Base-by-base conservation (phyloP, 1,140 invertebrate species). In the Drosophila neocordata region DNA sequence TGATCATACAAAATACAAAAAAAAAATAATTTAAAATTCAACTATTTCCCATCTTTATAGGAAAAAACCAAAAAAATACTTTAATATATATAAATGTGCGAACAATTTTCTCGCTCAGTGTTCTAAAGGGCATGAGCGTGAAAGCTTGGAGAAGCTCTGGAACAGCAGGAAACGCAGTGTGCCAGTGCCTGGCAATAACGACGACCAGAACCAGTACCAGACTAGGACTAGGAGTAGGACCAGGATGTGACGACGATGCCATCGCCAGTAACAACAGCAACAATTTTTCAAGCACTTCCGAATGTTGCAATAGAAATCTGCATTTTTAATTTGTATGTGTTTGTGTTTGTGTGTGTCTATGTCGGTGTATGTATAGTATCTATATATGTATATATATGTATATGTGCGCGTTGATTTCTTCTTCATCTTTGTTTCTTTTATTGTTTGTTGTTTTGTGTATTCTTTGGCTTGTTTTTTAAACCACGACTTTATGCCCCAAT, bases 231-330 rank as follows among this genome's bases (percentile, higher is more conserved):
- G 24, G 61, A 62, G 18, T 31, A 20, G 38, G 22, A 27, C 65
- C 24, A 60, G 59, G 61, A 65, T 22, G 61, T 18, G 53, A 56
- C 69, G 38, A 31, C 63, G 37, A 34, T 62, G 56, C 15, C 75
- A 74, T 56, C 73, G 65, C 48, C 53, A 70, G 13, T 73, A 71
- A 18, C 38, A 64, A 37, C 64, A 69, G 66, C 62, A 83, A 84
- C 77, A 84, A 79, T 71, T 79, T 84, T 84, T 72, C 80, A 77
- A 85, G 81, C 69, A 77, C 77, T 80, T 83, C 75, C 80, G 80
- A 83, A 78, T 79, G 71, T 79, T 84, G 81, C 80, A 80, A 84
- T 85, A 77, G 73, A 85, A 85, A 85, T 84, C 81, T 80, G 77
- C 77, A 84, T 84, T 84, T 85, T 85, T 80, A 85, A 85, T 80